These are phyloP conservation scores for Lonchura striata DNA, from an alignment of 2,113 vertebrate genomes.

Conservation along the genomic window DNA sequence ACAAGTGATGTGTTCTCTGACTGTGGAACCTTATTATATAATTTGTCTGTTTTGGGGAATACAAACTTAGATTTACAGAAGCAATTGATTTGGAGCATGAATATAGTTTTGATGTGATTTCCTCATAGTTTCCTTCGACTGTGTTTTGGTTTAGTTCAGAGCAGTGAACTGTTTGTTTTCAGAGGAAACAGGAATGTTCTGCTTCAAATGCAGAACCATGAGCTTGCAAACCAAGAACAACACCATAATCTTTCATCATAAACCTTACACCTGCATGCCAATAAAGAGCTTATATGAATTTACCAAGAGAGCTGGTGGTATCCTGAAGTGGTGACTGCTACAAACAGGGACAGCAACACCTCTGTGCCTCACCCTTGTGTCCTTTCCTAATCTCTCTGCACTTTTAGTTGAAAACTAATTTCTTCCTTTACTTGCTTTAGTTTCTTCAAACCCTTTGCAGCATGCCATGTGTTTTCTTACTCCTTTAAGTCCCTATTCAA, in stretches of 20 bases:
- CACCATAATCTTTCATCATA: not conserved
- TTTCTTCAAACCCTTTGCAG: not conserved
- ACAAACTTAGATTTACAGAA: not conserved
- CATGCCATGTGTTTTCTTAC: not conserved
- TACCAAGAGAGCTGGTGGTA: not conserved
- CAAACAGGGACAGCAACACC: too few species aligned
- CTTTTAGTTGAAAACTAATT: not conserved
- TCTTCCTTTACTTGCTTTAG: not conserved
- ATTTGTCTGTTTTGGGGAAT: not conserved
- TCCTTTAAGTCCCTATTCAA: not conserved
- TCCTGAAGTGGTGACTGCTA: not conserved
- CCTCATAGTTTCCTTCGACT: not conserved
- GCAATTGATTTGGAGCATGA: not conserved
- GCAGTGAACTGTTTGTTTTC: not conserved
- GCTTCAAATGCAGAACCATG: not conserved
- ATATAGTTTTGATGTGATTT: not conserved
- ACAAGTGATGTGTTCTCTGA: not conserved
- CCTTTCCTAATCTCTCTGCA: not conserved
- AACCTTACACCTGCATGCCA: accelerated
- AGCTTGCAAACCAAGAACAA: not conserved
- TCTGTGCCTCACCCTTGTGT: not conserved
- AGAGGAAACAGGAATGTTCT: not conserved
- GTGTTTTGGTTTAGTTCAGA: not conserved
- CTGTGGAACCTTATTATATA: not conserved
- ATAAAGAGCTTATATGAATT: not conserved